phyloP scores from a whole-genome alignment of 2,888 invertebrate genomes.

The Patella depressa region DNA sequence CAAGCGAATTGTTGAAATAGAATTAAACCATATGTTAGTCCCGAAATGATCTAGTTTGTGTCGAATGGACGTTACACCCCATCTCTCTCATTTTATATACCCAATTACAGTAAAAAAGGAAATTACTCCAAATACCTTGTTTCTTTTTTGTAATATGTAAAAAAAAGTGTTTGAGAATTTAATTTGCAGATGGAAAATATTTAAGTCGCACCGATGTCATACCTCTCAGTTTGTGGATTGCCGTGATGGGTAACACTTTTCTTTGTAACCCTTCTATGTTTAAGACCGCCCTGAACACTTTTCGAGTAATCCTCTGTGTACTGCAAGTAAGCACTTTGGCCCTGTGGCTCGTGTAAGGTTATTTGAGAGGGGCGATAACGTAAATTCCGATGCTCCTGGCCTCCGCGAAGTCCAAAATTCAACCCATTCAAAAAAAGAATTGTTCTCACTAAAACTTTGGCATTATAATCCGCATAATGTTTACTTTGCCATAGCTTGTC shows the following conservation, averaged over 20 bases:
- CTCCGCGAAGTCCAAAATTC: not conserved
- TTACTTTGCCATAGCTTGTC: constrained; percentile 1
- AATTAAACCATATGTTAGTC: too few species aligned
- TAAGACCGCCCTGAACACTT: not conserved
- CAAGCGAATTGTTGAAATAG: too few species aligned
- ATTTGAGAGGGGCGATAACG: constrained; percentile 1
- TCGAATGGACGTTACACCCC: too few species aligned
- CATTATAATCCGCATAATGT: not conserved
- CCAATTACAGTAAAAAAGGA: too few species aligned
- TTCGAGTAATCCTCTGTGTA: constrained; percentile 1
- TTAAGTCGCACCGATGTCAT: too few species aligned
- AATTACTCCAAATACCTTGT: too few species aligned
- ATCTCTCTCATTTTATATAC: too few species aligned
- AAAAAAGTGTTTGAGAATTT: too few species aligned
- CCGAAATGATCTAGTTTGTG: too few species aligned
- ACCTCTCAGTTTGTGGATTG: not conserved
- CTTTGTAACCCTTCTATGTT: not conserved
- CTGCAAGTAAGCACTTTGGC: not conserved
- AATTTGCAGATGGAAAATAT: too few species aligned
- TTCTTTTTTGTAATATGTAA: too few species aligned
- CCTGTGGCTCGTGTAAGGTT: constrained; percentile 1
- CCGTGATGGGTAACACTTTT: not conserved
- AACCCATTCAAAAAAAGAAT: not conserved
- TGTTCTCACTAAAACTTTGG: constrained; percentile 1
- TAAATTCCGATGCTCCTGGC: constrained; percentile 1